Base-by-base conservation (phyloP, 2,888 invertebrate species). In the Shargacucullia verbasci region DNA sequence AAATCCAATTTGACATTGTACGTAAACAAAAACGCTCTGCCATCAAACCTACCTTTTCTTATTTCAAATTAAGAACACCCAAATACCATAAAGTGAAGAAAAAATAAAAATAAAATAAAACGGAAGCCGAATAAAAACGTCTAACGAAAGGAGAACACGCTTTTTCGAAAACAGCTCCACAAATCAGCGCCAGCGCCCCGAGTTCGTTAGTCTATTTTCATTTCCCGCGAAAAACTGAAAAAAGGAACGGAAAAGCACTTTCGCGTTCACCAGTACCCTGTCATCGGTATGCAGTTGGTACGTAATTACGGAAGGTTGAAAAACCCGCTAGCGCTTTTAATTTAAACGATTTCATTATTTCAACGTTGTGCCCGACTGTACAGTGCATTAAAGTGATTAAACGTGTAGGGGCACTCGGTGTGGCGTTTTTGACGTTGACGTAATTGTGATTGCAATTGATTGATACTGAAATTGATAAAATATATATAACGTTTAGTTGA, bases 361-460 rank as follows among this genome's bases (percentile, higher is more conserved):
- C 56, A 63, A 69, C 73, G 67, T 54, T 80, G 69, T 76, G 37
- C 58, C 71, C 75, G 78, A 67, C 46, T 69, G 78, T 81, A 81
- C 78, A n/a, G 45, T 61, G 75, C 84, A 86, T 84, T 86, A 84
- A 69, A 55, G 64, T 78, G 80, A 85, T 85, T 83, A 82, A 84
- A 83, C 15, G 10, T 39, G 40, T 29, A 13, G 8, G 39, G 3
- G 8, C 49, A 47, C 35, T 57, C n/a, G n/a, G 2, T 31, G 10
- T 43, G 29, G 11, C 9, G 25, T 12, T 70, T 70, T 35, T 48
- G 25, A 46, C 58, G 44, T 20, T 53, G 27, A 49, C 43, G 50
- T 34, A 15, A 66, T 64, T 57, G 41, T 33, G 6, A 53, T n/a
- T 31, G 29, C 10, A 33, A 8, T 52, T 33, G 41, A 39, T 52